These are phyloP conservation scores for Umimayanthus kanabou DNA, from an alignment of 92 coral and sea anemone genomes.

Conservation along the genomic window DNA sequence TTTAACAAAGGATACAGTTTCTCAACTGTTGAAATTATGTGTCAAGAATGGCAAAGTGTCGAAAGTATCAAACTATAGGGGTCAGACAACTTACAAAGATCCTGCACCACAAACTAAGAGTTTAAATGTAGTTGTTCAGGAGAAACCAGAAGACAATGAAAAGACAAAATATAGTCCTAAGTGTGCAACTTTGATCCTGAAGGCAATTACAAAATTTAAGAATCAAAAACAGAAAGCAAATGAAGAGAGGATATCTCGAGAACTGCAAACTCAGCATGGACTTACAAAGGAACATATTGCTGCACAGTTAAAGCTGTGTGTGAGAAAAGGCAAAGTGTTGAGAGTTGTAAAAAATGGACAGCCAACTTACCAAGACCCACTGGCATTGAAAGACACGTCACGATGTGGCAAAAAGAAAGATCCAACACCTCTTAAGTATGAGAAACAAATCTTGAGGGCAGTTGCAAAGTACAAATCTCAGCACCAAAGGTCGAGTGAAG, in stretches of 20 bases:
- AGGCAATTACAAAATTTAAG: constrained; percentile 54
- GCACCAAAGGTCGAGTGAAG: constrained; percentile 57
- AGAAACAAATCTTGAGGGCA: constrained; percentile 39
- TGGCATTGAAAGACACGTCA: constrained; percentile 1
- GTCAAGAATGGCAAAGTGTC: constrained; percentile 51
- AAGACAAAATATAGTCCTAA: neutral
- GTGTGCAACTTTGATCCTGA: constrained; percentile 45
- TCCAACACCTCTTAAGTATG: constrained; percentile 27
- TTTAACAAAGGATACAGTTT: constrained; percentile 37
- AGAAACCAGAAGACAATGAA: neutral
- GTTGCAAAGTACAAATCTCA: constrained; percentile 47
- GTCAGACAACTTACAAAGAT: constrained; percentile 47
- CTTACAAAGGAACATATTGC: constrained; percentile 42
- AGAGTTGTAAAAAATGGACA: constrained; percentile 46
- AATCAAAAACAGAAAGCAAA: constrained; percentile 57
- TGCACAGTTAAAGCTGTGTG: constrained; percentile 49
- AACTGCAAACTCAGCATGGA: constrained; percentile 45
- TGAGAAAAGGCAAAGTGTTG: constrained; percentile 49
- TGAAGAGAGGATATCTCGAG: constrained; percentile 54
- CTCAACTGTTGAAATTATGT: constrained; percentile 47
- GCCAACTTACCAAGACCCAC: constrained; percentile 49
- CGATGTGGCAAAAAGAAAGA: constrained; percentile 24
- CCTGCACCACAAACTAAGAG: constrained; percentile 42
- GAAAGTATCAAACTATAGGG: constrained; percentile 22
- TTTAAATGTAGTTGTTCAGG: constrained; percentile 23